Conservation (phyloP, 2,888 invertebrate genomes). For the Scaptodrosophila latifasciaeformis region DNA sequence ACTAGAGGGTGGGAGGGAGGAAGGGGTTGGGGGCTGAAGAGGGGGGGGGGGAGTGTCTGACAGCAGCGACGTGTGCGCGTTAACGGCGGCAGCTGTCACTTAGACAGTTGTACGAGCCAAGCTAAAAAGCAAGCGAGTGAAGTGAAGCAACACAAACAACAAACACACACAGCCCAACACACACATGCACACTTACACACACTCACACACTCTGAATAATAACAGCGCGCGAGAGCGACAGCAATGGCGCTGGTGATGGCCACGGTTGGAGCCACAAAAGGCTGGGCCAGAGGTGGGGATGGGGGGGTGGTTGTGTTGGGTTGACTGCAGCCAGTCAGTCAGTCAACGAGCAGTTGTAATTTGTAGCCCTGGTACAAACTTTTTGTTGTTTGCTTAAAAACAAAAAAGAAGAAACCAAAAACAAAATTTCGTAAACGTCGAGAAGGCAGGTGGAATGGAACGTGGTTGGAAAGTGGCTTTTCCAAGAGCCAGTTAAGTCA, state of each 20-base stretch:
- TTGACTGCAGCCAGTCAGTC: constrained; percentile 19
- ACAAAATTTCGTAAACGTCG: background rate
- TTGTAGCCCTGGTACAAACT: constrained; percentile 8
- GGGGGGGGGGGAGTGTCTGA: constrained; percentile 29
- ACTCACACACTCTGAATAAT: too few relatives aligned
- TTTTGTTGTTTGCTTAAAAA: background rate
- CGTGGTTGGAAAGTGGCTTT: constrained; percentile 1
- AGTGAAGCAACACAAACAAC: constrained; percentile 60
- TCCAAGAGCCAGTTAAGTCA: constrained; percentile 27
- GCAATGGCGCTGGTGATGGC: background rate
- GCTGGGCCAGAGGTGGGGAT: background rate
- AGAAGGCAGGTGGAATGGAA: background rate
- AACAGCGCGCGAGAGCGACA: background rate
- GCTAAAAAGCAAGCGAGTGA: constrained; percentile 38
- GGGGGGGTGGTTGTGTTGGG: background rate
- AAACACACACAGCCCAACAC: constrained; percentile 17
- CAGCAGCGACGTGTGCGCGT: constrained; percentile 31
- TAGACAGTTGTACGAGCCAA: constrained; percentile 65
- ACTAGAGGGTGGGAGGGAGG: background rate
- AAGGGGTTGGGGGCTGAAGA: background rate
- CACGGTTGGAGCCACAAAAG: background rate
- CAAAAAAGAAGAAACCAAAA: too few relatives aligned
- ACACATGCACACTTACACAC: constrained; percentile 27
- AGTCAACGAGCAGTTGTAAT: constrained; percentile 51
- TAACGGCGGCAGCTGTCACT: constrained; percentile 66